Evolutionary conservation across 2,113 vertebrate species (phyloP).

Genomic region (Pica pica): DNA sequence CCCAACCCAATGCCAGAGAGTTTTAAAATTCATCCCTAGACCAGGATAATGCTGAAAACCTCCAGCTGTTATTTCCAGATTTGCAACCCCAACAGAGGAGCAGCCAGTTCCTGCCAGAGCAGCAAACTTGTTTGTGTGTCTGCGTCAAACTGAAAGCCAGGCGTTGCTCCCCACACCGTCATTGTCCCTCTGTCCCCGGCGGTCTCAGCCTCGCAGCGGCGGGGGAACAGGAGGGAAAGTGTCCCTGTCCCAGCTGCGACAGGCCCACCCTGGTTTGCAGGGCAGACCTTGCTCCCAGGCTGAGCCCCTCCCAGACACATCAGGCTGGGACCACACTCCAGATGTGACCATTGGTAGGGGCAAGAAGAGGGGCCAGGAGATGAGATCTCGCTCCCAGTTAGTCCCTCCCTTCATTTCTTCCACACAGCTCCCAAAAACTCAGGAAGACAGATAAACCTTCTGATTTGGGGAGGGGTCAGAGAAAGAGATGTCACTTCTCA

Average conservation of each 20-base stretch:
- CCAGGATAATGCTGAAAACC: neutral
- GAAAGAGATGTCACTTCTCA: neutral
- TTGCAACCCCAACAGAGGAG: neutral
- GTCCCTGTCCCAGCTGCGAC: neutral
- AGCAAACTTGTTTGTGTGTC: neutral
- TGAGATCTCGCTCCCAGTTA: fast-evolving
- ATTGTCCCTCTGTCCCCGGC: neutral
- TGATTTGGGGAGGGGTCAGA: neutral
- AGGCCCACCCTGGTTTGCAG: neutral
- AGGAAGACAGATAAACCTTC: neutral
- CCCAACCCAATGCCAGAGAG: neutral
- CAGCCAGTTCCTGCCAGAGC: neutral
- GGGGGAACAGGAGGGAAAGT: neutral
- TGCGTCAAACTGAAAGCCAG: neutral
- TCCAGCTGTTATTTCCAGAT: conserved; percentile 5
- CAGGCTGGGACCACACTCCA: neutral
- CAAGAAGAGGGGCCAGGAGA: neutral
- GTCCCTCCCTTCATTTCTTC: neutral
- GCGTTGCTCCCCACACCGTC: neutral
- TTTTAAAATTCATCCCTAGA: neutral
- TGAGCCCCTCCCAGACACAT: neutral
- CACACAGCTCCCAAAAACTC: neutral
- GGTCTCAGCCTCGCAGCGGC: fast-evolving
- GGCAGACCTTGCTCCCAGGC: neutral
- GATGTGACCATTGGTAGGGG: neutral